Evolutionary conservation across 2,113 vertebrate species (phyloP), one percentile per base, ranked within the genome.

Genomic region (Ceyx melanurus): DNA sequence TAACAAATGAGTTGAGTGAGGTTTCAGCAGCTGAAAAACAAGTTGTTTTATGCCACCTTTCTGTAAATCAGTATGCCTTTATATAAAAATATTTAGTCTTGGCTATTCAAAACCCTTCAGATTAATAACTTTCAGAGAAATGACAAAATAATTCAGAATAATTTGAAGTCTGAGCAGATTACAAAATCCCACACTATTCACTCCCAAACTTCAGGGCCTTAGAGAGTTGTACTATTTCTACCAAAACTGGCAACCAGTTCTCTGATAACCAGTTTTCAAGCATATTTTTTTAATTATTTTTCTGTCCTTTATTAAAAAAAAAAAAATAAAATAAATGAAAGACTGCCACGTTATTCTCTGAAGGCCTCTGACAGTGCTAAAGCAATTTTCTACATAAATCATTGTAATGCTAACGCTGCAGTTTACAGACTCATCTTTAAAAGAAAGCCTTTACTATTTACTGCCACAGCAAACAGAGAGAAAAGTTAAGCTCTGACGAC

Each of bases 321-420:
- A 43, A 28, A 64, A 28, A n/a, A 5, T 17, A 8, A 26, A 18
- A 40, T 7, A 56, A 71, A 68, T 50, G 57, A 88, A 73, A 80
- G 50, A 42, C 82, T 90, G 84, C 65, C 86, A 93, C 73, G 50
- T 84, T 90, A 91, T 78, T 95, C 90, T 94, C 82, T 71, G 68
- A 94, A 92, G 89, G 80, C 60, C 87, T 88, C 86, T 89, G 86
- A 93, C 91, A 91, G 80, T 29, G 65, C 82, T 91, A 86, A 93
- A 95, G 88, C 89, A 92, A 96, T 96, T 95, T 96, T 91, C 92
- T 92, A 64, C 85, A 95, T 93, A 96, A 92, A 89, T 95, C 92
- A 87, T n/a, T 67, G 93, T 45, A 94, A 95, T 86, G 88, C 93
- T 94, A 96, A 97, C 86, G 0, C 81, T 95, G 94, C 81, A 94